Evolutionary conservation across 2,888 invertebrate species (phyloP), one percentile per base, ranked within the genome.

Genomic region (Panzeria rudis): DNA sequence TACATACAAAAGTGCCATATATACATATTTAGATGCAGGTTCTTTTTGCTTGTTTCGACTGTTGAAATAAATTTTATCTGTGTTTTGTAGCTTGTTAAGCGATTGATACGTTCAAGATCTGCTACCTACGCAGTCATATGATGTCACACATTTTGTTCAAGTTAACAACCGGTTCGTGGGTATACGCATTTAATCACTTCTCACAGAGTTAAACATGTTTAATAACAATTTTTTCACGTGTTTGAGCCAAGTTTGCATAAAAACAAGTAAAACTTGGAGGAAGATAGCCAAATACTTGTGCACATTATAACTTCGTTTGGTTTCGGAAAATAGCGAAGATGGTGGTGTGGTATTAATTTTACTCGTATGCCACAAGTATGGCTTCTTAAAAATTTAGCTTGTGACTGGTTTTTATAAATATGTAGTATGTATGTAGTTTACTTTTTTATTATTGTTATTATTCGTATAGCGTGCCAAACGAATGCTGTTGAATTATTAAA

Each of bases 151-250:
- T 69, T 82, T 47, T 76, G 54, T 50, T 75, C 32, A 44, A 50
- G 25, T 52, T 62, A 38, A 25, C 20, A 82, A 82, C 75, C 75
- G 81, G 81, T 76, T 82, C 25, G 41, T 61, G 20, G 17, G 11
- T 32, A 44, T 44, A 73, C 44, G 47, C 50, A 50, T 68, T 50
- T 38, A 56, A 47, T 20, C 23, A 54, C 25, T 35, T 61, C 8
- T 32, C 9, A 64, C 41, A 41, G n/a, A 35, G 11, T n/a, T 15
- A 61, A 75, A 75, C 73, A 54, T 79, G 64, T 75, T 79, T 47
- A 64, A 76, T 71, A 72, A 80, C 75, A 52, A 69, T 61, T 80
- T 79, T 64, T 80, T 84, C 84, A 80, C 84, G 84, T 84, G 80
- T 76, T 84, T 44, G 66, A 71, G 23, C 20, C 47, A 72, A 71